Evolutionary conservation across 2,888 invertebrate species (phyloP).

Genomic region (Brenthis daphne): DNA sequence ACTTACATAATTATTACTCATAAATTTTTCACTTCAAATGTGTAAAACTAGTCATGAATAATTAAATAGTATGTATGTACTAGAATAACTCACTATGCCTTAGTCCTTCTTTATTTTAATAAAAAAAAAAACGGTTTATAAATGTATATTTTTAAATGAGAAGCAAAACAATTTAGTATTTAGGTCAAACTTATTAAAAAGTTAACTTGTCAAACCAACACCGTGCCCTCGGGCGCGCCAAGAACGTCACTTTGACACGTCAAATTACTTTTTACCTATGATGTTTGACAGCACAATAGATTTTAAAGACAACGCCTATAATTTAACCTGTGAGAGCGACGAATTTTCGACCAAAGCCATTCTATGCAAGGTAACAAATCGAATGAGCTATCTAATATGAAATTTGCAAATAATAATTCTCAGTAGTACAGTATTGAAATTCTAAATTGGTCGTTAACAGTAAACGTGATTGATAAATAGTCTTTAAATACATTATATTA

Average conservation of each 20-base stretch:
- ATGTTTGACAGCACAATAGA: slow-evolving; percentile 42
- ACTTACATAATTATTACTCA: too few relatives aligned
- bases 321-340: slow-evolving; percentile 11
- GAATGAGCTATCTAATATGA: slow-evolving; percentile 6
- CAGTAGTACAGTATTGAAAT: slow-evolving; percentile 20
- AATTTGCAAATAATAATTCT: slow-evolving; percentile 25
- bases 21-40: too few relatives aligned
- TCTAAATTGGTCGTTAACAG: slow-evolving; percentile 23
- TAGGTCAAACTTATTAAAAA: slow-evolving; percentile 21
- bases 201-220: slow-evolving; percentile 24
- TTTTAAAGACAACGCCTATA: slow-evolving; percentile 30
- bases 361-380: slow-evolving; percentile 9
- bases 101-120: too few relatives aligned
- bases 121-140: too few relatives aligned
- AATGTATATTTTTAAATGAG: background rate
- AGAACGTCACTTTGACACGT: slow-evolving; percentile 31
- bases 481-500: slow-evolving; percentile 18
- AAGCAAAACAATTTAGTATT: slow-evolving; percentile 3
- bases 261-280: slow-evolving; percentile 27
- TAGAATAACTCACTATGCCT: too few relatives aligned
- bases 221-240: slow-evolving; percentile 24
- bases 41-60: too few relatives aligned
- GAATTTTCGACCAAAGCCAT: slow-evolving; percentile 3
- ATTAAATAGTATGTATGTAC: too few relatives aligned
- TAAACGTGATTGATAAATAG: slow-evolving; percentile 13